Base-by-base conservation (phyloP, 1,140 invertebrate genomes). In the Drosophila lowei region DNA sequence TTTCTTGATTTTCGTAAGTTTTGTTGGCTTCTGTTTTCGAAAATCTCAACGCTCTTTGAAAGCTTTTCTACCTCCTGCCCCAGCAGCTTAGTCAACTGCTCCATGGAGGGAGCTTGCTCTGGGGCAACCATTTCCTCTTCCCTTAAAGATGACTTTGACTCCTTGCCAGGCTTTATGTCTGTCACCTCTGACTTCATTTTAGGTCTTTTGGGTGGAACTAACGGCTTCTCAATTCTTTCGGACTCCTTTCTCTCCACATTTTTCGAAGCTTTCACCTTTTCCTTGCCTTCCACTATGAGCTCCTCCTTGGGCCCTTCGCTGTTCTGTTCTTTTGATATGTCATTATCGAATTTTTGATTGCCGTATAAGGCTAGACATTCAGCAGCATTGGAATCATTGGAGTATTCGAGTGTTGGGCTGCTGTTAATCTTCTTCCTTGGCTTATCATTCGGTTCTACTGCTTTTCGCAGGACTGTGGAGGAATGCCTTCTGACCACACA, bases 401-500 rank as follows among this genome's bases (percentile, higher is more conserved):
- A 38, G 1, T 13, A 5, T 38, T 38, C 3, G 1, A 38, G 5
- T 3, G 5, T 11, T 4, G 34, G 11, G 3, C 11, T 38, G 5
- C 34, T 38, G 5, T 4, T 7, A 41, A 41, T 53, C 50, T 15
- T 50, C 18, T 30, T 1, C 1, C 0, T 3, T 6, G 9, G 2
- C 5, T 16, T 30, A 2, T 11, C 9, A 2, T 16, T 28, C 8
- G 28, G 2, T 25, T 15, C 16, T 0, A 43, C 6, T 0, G 5
- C 2, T 7, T 54, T 18, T 2, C 11, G n/a, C 4, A 34, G 53
- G 4, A 54, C 44, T 34, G 52, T 25, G 0, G 61, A 47, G 5
- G 38, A 58, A 2, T 54, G 44, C 13, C n/a, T 58, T 2, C 23
- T 38, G 6, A n/a, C 43, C 38, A 65, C 3, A 23, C n/a, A 25